Percentiles rank a stretch among this genome's conserved stretches.
phyloP scores from a whole-genome alignment of 2,797 vertebrate species.

The Helostoma temminkii region DNA sequence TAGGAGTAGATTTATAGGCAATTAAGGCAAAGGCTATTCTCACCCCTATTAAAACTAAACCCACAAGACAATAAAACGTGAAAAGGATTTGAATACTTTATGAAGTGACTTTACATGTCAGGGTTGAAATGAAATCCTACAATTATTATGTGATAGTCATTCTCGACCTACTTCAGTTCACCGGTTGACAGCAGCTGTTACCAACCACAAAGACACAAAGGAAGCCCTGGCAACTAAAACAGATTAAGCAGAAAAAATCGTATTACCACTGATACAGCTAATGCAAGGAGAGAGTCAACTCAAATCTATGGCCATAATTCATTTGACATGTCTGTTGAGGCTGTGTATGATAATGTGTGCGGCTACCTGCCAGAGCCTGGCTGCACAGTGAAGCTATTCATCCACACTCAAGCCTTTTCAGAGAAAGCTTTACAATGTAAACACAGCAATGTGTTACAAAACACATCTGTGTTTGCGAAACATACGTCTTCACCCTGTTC shows the following conservation, averaged over 20 bases:
- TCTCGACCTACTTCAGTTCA: slow-evolving; percentile 6
- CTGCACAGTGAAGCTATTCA: slow-evolving; percentile 79
- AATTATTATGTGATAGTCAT: slow-evolving; percentile 5
- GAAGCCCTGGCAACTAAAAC: slow-evolving; percentile 38
- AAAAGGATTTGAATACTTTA: not conserved
- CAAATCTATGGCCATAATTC: slow-evolving; percentile 59
- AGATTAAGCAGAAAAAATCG: slow-evolving; percentile 26
- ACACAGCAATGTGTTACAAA: slow-evolving; percentile 72
- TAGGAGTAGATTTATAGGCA: not conserved
- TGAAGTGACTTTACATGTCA: not conserved
- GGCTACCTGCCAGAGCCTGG: slow-evolving; percentile 62
- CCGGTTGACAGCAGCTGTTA: slow-evolving; percentile 24
- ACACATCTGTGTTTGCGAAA: slow-evolving; percentile 71
- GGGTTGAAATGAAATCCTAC: not conserved
- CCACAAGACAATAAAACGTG: not conserved
- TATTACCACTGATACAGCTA: slow-evolving; percentile 33
- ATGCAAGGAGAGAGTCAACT: slow-evolving; percentile 37
- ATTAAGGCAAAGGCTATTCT: no score
- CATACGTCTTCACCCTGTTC: slow-evolving; percentile 28
- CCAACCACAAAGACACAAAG: slow-evolving; percentile 48
- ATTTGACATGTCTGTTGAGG: slow-evolving; percentile 64
- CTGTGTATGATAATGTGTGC: slow-evolving; percentile 64
- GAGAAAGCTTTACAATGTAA: slow-evolving; percentile 69
- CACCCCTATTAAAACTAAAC: not conserved
- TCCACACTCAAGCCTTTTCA: slow-evolving; percentile 65